phyloP scores from a whole-genome alignment of 2,888 invertebrate genomes.

The Melipona bicolor region DNA sequence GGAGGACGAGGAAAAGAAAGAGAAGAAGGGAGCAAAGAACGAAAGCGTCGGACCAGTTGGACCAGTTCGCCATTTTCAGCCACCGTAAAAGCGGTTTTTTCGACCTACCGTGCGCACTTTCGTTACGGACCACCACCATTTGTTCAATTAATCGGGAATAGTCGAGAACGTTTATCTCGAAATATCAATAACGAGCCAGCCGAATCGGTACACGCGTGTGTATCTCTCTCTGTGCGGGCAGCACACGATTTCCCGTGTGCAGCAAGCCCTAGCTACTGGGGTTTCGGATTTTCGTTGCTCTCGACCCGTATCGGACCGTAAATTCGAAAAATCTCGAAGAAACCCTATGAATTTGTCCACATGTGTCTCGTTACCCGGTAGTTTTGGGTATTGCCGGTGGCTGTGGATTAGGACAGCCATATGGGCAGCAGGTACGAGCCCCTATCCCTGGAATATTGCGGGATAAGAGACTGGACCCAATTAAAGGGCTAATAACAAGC shows the following conservation, averaged over 20 bases:
- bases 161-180: not conserved
- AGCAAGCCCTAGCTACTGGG: not conserved
- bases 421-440: constrained; percentile 53
- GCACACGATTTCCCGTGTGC: not conserved
- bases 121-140: constrained; percentile 13
- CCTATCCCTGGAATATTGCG: constrained; percentile 74
- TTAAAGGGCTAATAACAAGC: constrained; percentile 82
- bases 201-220: no score
- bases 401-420: constrained; percentile 80
- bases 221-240: not conserved
- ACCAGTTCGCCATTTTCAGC: constrained; percentile 76
- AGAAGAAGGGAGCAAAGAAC: constrained; percentile 1
- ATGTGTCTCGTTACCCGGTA: constrained; percentile 72
- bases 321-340: constrained; percentile 31
- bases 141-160: constrained; percentile 29
- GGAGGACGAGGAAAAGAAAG: constrained; percentile 48
- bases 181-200: not conserved
- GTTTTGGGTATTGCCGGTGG: constrained; percentile 80
- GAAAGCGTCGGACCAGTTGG: constrained; percentile 62
- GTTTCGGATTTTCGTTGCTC: constrained; percentile 18
- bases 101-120: constrained; percentile 12
- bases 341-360: constrained; percentile 66
- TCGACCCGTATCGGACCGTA: constrained; percentile 8
- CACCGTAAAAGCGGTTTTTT: constrained; percentile 32
- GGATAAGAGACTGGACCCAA: constrained; percentile 82